Base-by-base conservation (phyloP, 2,888 invertebrate species). In the Lamproptera curius region DNA sequence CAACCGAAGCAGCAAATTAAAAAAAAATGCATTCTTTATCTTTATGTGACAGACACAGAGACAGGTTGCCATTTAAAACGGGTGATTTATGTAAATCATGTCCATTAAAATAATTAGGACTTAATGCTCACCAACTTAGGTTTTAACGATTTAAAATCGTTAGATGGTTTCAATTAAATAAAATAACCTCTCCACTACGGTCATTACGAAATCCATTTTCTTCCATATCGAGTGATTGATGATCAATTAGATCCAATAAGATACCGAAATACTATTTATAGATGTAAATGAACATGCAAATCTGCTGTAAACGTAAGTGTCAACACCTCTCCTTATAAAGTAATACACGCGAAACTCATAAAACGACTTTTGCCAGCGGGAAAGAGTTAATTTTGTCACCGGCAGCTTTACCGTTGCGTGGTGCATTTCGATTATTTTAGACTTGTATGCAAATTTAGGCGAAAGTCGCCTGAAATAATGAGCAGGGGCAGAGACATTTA, bases 291-390 rank as follows among this genome's bases (percentile, higher is more conserved):
- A 47, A 42, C 42, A 42, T 42, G 47, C 42, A 42, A 47, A 42
- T 47, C 31, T 42, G 37, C 42, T 36, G 31, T 47, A 47, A 41
- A 20, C 42, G 38, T 42, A 16, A 20, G 34, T 42, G 47, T 47
- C 47, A 42, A 47, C 47, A 42, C 47, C 38, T 37, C 16, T 16
- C 47, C 47, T 47, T 42, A 47, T 47, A 42, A 20, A 47, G 47
- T n/a, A 33, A 31, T 20, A 6, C 28, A 23, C 38, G 14, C 6
- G 11, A 28, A 31, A 10, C 38, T 39, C 26, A 33, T 48, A 37
- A 38, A 42, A 38, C 47, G 34, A 48, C 47, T 47, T 47, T 45
- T 42, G 31, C 36, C 36, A 20, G 41, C 28, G 23, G 39, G 33
- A 38, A 20, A 39, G 23, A n/a, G 17, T 37, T 38, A 33, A 17